Evolutionary conservation across 1,140 invertebrate genomes (phyloP).

Genomic region (Drosophila mayri): DNA sequence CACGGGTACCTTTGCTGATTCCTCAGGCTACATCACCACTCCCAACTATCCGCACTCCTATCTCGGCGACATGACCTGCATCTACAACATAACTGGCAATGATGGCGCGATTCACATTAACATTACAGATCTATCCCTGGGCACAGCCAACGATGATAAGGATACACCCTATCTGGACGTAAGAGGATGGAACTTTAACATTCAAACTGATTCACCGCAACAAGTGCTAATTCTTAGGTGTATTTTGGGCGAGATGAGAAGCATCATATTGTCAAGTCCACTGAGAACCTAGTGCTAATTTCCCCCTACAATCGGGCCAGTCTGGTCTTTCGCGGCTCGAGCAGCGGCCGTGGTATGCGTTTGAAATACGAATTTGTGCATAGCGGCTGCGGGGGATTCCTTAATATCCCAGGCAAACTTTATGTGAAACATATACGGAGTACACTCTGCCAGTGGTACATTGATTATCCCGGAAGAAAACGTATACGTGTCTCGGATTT

Average conservation of each 20-base stretch:
- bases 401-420: conserved; percentile 73
- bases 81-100: conserved; percentile 90
- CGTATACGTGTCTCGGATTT: neutral
- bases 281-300: conserved; percentile 54
- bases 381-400: conserved; percentile 90
- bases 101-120: conserved; percentile 88
- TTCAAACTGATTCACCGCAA: conserved; percentile 35
- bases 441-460: conserved; percentile 89
- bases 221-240: conserved; percentile 32
- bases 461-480: conserved; percentile 84
- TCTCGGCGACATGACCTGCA: conserved; percentile 89
- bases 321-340: conserved; percentile 88
- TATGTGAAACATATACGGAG: rapidly evolving
- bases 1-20: conserved; percentile 87
- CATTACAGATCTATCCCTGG: conserved; percentile 91
- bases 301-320: conserved; percentile 90
- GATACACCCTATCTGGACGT: conserved; percentile 59
- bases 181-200: neutral
- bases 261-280: conserved; percentile 47
- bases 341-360: conserved; percentile 87
- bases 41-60: conserved; percentile 93
- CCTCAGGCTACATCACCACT: conserved; percentile 87
- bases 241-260: conserved; percentile 45
- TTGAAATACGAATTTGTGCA: conserved; percentile 71
- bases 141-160: conserved; percentile 70